Base-by-base conservation (phyloP, 2,888 invertebrate species). In the Cheilosia impressa region DNA sequence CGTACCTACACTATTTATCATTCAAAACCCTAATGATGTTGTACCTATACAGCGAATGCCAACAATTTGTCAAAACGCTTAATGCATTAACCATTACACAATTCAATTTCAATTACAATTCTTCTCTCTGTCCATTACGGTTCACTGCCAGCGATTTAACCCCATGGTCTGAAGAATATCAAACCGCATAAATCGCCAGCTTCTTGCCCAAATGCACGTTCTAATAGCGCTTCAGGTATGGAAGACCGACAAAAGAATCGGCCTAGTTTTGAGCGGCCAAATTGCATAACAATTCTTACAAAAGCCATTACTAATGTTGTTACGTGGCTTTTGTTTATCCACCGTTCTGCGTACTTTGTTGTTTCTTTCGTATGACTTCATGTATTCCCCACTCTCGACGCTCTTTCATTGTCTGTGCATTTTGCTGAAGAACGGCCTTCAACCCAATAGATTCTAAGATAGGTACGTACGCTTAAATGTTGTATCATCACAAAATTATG, bases 201-300 rank as follows among this genome's bases (percentile, higher is more conserved):
- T 62, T 69, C 63, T 73, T 78, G 69, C 57, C 75, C 71, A 85
- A 80, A 76, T 84, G 69, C 84, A 75, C 75, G 75, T 84, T 80
- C 79, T 76, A 71, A 58, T 65, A 85, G 50, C 27, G 76, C 76
- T 45, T 19, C 15, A 13, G 50, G 22, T 22, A 34, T 13, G 55
- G 66, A 60, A 47, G 62, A 87, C 87, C 87, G 82, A 87, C 87
- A 87, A 87, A 87, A 87, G 87, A 82, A 87, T 80, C 82, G 87
- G 87, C 87, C 87, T 87, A 87, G 77, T 82, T 87, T 82, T 78
- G 77, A 77, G 77, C 87, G 69, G 45, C 77, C 63, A 73, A 73
- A 73, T 87, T 87, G 82, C 87, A 87, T 82, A 82, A 87, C 77
- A 65, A 87, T 81, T 81, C 87, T 82, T 87, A 72, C 85, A 85